Evolutionary conservation across 2,797 vertebrate species (phyloP), one percentile per base, ranked within the genome.

Genomic region (Eremophila alpestris): DNA sequence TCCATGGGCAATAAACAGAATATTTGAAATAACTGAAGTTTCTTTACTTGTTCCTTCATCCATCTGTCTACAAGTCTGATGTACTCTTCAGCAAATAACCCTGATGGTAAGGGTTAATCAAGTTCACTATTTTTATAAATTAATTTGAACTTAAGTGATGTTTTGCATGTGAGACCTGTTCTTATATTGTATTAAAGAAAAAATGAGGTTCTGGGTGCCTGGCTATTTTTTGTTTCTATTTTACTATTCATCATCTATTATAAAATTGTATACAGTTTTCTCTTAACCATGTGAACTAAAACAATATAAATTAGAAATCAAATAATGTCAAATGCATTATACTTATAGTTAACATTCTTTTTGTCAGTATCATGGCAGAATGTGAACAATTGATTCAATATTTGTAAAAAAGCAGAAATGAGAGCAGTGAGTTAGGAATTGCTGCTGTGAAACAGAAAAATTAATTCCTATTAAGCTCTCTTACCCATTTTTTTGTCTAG

Each of bases 81-180:
- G 27, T 13, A 81, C 1, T 64, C 56, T 63, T 78, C 41, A 48
- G 54, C 12, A 93, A 77, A 87, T 26, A 70, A 51, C 7, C 11
- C 49, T 65, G 73, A 80, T 41, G 30, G 62, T 58, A 81, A 51
- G 20, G 24, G 48, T 18, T 79, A 56, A 76, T 77, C n/a, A 62
- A 93, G 38, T 59, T 78, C 15, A 83, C 70, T 78, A 49, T 51
- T 95, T 92, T 77, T 87, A 62, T 73, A 89, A 87, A 60, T 40
- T 3, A 91, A 69, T 71, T 51, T 48, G 68, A 92, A 10, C 20
- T 84, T 92, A 64, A 68, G 27, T 86, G 23, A 49, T 26, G 13
- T 60, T 93, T 87, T 79, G 58, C 27, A 83, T 13, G 15, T 36
- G 59, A 83, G 52, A 70, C n/a, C 16, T 89, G 10, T 38, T 77